Evolutionary conservation across 2,888 invertebrate genomes (phyloP), one percentile per base, ranked within the genome.

Genomic region (Parnassius glacialis): DNA sequence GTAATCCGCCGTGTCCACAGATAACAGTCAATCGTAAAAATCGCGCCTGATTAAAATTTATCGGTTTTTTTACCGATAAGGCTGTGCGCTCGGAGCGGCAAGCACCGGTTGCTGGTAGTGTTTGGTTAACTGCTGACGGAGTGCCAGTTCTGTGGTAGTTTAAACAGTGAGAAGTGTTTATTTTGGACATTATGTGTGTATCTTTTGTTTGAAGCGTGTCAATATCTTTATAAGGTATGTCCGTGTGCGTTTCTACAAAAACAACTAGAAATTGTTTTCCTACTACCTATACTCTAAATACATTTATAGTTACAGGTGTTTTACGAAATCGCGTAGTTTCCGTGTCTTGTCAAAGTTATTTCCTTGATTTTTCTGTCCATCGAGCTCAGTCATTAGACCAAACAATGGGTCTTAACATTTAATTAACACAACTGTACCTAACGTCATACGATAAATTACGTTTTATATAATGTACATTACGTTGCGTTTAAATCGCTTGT

Each of bases 1-100:
- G 90, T 90, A 90, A 90, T 90, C 90, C 90, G 76, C 75, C 89
- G 81, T 90, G 90, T 90, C 89, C 78, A 77, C 70, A 78, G 88
- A 88, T 90, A 90, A 82, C 69, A 66, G 70, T 68, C 71, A 80
- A 85, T 90, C 88, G 85, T 89, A 90, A 90, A 89, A 90, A 89
- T 87, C 85, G 85, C 82, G 80, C 83, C 80, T 83, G 90, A 90
- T 90, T 88, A 85, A 80, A 78, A 74, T 70, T 80, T 83, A 81
- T 83, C 80, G 77, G 68, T 64, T 70, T 70, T 69, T 57, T 70
- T 65, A 67, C 64, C 70, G 73, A 75, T 74, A 75, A 70, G 66
- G 48, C 10, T 3, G 34, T 52, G 52, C 57, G 45, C 53, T 9
- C 52, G 48, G 43, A 41, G 42, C 44, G 44, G 7, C 20, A 7